A percentile compares a stretch with the other conserved stretches of the same genome.
These are phyloP conservation scores for Polyommatus icarus DNA, from an alignment of 2,888 invertebrate genomes.

Conservation along the genomic window DNA sequence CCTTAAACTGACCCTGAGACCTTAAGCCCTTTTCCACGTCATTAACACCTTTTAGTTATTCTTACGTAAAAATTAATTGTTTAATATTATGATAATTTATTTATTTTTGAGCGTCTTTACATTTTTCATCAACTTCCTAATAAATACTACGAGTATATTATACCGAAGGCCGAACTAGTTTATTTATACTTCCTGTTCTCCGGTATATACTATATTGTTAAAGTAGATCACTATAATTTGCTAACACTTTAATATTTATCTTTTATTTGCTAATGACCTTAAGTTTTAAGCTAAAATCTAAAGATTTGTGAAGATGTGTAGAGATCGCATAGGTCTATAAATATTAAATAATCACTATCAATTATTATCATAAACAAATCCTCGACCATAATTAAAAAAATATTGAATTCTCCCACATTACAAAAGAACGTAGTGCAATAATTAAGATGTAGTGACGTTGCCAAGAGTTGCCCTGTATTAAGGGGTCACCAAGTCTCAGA, in stretches of 20 bases:
- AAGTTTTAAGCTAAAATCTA: too few relatives aligned
- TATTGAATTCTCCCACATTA: too few relatives aligned
- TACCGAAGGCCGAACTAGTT: slow-evolving; percentile 23
- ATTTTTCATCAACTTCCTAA: slow-evolving; percentile 19
- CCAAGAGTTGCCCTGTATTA: too few relatives aligned
- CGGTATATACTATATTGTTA: neutral
- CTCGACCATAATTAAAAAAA: too few relatives aligned
- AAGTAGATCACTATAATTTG: neutral
- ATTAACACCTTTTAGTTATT: neutral
- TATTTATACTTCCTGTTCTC: slow-evolving; percentile 19
- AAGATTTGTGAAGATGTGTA: neutral
- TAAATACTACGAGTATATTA: slow-evolving; percentile 12
- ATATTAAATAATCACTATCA: too few relatives aligned
- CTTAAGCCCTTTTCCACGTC: neutral
- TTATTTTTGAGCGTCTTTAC: neutral
- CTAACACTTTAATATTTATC: neutral
- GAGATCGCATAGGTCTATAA: neutral
- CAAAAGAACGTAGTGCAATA: neutral
- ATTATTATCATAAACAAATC: too few relatives aligned
- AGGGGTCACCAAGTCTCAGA: too few relatives aligned
- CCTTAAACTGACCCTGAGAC: neutral
- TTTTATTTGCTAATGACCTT: neutral
- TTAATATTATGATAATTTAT: neutral
- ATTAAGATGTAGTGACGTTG: too few relatives aligned
- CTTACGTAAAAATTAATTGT: neutral